phyloP scores from a whole-genome alignment of 37 sponge, comb jelly and placozoan species.

The Hormiphora californensis region DNA sequence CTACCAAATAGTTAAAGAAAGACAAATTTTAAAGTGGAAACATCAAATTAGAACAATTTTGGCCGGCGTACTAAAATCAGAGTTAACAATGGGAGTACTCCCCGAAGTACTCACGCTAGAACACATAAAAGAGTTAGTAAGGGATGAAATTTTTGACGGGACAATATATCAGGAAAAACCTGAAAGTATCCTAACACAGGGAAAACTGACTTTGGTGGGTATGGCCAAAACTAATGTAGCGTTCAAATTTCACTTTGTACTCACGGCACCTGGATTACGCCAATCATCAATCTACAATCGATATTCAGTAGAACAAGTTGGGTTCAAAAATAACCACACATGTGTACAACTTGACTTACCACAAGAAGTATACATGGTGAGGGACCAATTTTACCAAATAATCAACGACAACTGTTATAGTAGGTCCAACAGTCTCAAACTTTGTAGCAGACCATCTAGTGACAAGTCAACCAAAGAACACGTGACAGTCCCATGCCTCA shows the following conservation, averaged over 20 bases:
- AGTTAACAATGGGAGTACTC: not conserved
- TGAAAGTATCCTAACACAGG: not conserved
- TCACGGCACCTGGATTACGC: not conserved
- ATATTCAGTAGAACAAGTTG: slow-evolving; percentile 1
- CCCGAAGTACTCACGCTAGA: not conserved
- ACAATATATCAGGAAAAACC: not conserved
- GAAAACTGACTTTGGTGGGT: not conserved
- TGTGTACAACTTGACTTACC: not conserved
- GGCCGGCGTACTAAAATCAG: not conserved
- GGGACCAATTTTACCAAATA: not conserved
- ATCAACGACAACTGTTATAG: not conserved
- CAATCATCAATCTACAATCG: not conserved
- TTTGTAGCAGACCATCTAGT: not conserved
- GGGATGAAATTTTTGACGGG: not conserved
- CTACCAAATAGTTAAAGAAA: not conserved
- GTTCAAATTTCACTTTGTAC: not conserved
- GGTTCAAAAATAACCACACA: not conserved
- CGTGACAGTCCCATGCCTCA: not conserved
- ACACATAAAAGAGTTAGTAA: not conserved
- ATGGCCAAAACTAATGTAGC: not conserved
- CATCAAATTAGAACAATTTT: not conserved
- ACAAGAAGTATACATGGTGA: not conserved
- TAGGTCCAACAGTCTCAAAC: not conserved
- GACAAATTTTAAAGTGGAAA: not conserved
- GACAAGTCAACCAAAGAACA: not conserved